These are phyloP conservation scores for Scaptomyza polygonia DNA, from an alignment of 2,888 invertebrate genomes.

Conservation along the genomic window DNA sequence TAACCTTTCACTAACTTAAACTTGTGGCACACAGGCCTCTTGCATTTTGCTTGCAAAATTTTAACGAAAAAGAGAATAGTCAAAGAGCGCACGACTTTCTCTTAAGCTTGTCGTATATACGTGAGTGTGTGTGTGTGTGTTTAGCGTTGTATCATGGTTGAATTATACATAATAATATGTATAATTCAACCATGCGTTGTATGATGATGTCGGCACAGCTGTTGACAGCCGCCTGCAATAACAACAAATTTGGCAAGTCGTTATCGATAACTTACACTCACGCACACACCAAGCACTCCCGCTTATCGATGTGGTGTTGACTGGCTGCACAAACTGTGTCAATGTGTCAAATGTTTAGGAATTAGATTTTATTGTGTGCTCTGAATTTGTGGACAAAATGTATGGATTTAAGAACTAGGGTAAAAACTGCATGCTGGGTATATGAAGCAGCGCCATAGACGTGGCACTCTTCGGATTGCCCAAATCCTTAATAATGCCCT, in stretches of 20 bases:
- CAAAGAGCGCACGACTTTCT: constrained; percentile 18
- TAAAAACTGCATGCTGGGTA: constrained; percentile 83
- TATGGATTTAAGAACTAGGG: constrained; percentile 66
- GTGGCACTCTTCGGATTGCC: constrained; percentile 80
- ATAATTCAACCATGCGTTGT: no score
- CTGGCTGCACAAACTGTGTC: constrained; percentile 58
- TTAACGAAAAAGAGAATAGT: constrained; percentile 16
- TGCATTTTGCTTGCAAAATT: constrained; percentile 29
- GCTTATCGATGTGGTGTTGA: constrained; percentile 20
- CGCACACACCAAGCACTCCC: not conserved
- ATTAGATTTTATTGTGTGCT: constrained; percentile 47
- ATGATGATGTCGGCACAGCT: constrained; percentile 59
- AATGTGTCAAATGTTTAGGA: constrained; percentile 62
- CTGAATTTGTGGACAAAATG: constrained; percentile 36
- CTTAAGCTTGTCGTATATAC: not conserved
- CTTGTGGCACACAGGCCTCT: constrained; percentile 19
- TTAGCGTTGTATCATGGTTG: constrained; percentile 6
- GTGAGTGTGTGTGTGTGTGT: constrained; percentile 8
- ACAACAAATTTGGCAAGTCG: constrained; percentile 37
- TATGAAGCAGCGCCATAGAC: constrained; percentile 76
- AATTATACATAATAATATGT: no score
- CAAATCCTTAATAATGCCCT: constrained; percentile 82
- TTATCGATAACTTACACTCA: constrained; percentile 61
- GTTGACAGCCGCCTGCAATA: constrained; percentile 46
- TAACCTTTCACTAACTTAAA: constrained; percentile 14